These are phyloP conservation scores for Pygoscelis antarcticus DNA, from an alignment of 2,113 vertebrate species.

Conservation along the genomic window DNA sequence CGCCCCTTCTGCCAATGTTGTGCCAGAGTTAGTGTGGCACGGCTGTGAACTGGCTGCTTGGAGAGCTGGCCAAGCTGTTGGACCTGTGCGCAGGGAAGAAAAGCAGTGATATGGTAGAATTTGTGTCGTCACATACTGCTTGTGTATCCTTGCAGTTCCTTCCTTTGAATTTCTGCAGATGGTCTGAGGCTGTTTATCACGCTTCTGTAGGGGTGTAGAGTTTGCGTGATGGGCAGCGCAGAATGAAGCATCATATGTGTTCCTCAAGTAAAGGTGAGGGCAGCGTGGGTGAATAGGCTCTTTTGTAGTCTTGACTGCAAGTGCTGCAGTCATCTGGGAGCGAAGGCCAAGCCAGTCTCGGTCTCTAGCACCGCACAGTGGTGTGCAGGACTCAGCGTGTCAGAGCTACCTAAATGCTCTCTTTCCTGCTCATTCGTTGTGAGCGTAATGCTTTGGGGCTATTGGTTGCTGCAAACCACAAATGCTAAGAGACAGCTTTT, in stretches of 20 bases:
- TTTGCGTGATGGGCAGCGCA: fast-evolving
- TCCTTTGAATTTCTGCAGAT: not conserved
- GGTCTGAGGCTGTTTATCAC: not conserved
- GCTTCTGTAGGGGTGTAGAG: fast-evolving
- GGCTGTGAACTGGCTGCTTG: not conserved
- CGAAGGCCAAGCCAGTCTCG: fast-evolving
- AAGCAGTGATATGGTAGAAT: not conserved
- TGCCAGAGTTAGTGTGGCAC: not conserved
- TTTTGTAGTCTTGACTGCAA: not conserved
- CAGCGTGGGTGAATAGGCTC: not conserved
- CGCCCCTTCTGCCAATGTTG: fast-evolving
- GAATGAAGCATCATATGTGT: fast-evolving
- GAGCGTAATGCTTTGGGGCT: not conserved
- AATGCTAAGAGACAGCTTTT: not conserved
- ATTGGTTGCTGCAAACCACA: not conserved
- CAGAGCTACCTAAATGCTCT: fast-evolving
- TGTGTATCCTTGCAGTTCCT: not conserved
- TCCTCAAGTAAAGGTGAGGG: not conserved
- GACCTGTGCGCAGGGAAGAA: not conserved
- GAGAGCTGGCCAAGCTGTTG: not conserved
- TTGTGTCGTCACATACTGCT: fast-evolving
- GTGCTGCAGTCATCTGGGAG: not conserved
- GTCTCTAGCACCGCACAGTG: conserved; percentile 27
- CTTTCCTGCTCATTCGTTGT: not conserved
- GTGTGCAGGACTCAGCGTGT: not conserved